Evolutionary conservation across 2,797 vertebrate genomes (phyloP).

Genomic region (Loriculus beryllinus): DNA sequence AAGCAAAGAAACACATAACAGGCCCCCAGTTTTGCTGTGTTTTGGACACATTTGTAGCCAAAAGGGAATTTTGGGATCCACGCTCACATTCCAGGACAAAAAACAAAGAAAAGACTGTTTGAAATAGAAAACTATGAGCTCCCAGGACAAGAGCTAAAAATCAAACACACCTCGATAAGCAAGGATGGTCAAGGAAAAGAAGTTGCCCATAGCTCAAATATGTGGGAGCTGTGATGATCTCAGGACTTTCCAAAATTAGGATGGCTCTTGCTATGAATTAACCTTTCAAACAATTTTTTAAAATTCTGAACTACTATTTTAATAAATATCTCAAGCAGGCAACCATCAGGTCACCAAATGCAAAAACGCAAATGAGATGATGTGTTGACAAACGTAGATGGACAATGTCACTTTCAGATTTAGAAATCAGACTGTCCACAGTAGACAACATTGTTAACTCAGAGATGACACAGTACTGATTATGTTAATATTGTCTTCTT

Average conservation of each 20-base stretch:
- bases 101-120: slow-evolving; percentile 1
- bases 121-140: neutral
- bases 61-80: neutral
- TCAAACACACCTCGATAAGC: neutral
- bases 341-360: neutral
- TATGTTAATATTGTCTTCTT: neutral
- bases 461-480: neutral
- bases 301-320: neutral
- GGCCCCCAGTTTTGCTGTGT: neutral
- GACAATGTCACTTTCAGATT: neutral
- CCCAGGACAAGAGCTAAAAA: neutral
- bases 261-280: neutral
- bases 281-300: neutral
- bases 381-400: neutral
- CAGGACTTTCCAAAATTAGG: neutral
- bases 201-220: neutral
- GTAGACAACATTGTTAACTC: neutral
- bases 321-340: neutral
- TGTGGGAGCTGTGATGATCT: neutral
- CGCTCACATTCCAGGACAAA: neutral
- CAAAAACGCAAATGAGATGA: neutral
- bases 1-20: neutral
- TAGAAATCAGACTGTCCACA: neutral
- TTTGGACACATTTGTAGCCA: neutral
- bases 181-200: neutral